Conservation (phyloP, 2,113 vertebrate species). For the Cathartes aura region DNA sequence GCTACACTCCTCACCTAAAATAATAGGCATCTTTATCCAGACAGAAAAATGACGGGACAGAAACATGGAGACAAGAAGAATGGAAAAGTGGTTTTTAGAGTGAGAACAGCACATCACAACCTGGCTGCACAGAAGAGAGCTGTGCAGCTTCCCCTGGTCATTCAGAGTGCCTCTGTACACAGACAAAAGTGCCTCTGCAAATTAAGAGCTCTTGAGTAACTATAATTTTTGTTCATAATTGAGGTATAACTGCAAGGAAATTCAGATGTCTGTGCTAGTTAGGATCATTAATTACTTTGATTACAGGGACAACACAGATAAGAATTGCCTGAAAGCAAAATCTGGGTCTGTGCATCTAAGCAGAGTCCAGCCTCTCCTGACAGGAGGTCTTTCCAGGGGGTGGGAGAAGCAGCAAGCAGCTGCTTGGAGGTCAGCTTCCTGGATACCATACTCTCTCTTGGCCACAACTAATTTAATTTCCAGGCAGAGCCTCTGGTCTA, state of each 20-base stretch:
- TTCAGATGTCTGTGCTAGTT: background rate
- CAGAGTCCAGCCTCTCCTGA: background rate
- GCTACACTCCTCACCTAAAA: background rate
- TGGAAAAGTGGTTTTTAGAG: background rate
- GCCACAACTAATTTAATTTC: background rate
- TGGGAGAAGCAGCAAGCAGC: background rate
- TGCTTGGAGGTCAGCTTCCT: background rate
- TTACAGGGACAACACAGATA: background rate
- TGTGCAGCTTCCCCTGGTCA: rapidly evolving
- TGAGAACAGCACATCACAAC: background rate
- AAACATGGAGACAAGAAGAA: background rate
- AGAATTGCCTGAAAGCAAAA: background rate
- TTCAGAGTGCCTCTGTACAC: background rate
- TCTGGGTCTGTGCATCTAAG: background rate
- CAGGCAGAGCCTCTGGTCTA: background rate
- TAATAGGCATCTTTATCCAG: background rate
- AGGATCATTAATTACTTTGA: background rate
- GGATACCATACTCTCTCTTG: background rate
- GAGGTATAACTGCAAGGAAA: background rate
- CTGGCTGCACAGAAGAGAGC: background rate
- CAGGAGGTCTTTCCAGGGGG: background rate
- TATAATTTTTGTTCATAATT: background rate
- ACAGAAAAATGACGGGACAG: background rate
- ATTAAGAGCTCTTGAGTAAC: background rate
- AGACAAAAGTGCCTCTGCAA: background rate